phyloP scores from a whole-genome alignment of 23 tunicate species.

The Oikopleura albicans region DNA sequence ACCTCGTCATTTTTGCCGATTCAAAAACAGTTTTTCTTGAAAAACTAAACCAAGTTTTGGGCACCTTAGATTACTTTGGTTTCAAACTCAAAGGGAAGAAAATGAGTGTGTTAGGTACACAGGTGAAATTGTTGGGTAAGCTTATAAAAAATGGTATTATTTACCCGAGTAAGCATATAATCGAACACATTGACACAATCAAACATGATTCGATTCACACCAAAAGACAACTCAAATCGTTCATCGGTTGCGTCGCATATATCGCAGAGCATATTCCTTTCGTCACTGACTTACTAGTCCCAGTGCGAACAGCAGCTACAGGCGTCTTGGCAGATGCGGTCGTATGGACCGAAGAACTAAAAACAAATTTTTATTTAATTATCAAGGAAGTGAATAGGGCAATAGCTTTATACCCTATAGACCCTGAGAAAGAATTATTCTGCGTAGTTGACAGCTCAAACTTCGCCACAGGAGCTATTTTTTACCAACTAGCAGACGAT shows the following conservation, averaged over 20 bases:
- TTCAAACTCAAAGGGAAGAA: not conserved
- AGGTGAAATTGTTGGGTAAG: not conserved
- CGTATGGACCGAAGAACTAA: not conserved
- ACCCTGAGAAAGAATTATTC: not conserved
- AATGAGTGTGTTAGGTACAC: not conserved
- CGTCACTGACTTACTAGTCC: too few species aligned
- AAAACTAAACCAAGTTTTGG: not conserved
- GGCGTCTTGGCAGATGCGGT: not conserved
- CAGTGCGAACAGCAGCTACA: too few species aligned
- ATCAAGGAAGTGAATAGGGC: too few species aligned
- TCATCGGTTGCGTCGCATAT: not conserved
- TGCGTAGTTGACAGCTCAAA: too few species aligned
- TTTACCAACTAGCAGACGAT: not conserved
- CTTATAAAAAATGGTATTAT: not conserved
- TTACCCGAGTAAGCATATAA: too few species aligned
- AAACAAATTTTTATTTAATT: not conserved
- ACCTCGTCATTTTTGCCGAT: not conserved
- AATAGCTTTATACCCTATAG: not conserved
- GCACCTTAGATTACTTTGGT: not conserved
- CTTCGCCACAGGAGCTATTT: too few species aligned
- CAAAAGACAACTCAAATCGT: not conserved
- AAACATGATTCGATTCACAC: not conserved
- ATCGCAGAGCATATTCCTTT: not conserved
- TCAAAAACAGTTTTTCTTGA: not conserved
- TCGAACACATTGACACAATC: too few species aligned